Base-by-base conservation (phyloP, 2,113 vertebrate species). In the Tragulus kanchil region DNA sequence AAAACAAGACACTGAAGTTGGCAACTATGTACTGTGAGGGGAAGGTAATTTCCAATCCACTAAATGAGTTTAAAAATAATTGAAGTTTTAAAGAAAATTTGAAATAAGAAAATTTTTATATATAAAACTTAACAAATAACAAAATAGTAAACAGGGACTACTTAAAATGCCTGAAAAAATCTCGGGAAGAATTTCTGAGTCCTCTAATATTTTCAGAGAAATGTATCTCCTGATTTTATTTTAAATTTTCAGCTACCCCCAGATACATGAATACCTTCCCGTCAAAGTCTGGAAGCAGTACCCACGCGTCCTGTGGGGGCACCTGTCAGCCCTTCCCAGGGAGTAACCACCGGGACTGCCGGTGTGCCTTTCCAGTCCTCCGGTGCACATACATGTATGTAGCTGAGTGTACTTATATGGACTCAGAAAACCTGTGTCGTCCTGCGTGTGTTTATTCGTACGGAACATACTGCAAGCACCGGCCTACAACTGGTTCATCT, bases 321-420 rank as follows among this genome's bases (percentile, higher is more conserved):
- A 7, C 21, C 23, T 21, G 42, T 50, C 5, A 13, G 8, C 11
- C 25, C 61, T 11, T 23, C 13, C 58, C 4, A 2, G 25, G 50
- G 88, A 4, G 90, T 93, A 52, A 36, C 12, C 77, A 19, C 65
- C 5, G 1, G 10, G 3, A 8, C 16, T 25, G 25, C 5, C 28
- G 69, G 56, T 6, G 2, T 0, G 3, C 21, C 71, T 12, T 21
- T 58, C 42, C 5, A 45, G 56, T n/a, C 78, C 52, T 58, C 15
- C 26, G 23, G 9, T 6, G 59, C 52, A 50, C 7, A 50, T 10
- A 83, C 10, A 50, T 0, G 1, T 3, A 5, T 1, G 52, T 11
- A 25, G 6, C 26, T 62, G 48, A 54, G 31, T 1, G 8, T 1
- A 73, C 45, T 31, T 9, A 3, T 1, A 64, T 0, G n/a, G 3